phyloP scores from a whole-genome alignment of 2,113 vertebrate genomes.

The Paratilapia polleni region DNA sequence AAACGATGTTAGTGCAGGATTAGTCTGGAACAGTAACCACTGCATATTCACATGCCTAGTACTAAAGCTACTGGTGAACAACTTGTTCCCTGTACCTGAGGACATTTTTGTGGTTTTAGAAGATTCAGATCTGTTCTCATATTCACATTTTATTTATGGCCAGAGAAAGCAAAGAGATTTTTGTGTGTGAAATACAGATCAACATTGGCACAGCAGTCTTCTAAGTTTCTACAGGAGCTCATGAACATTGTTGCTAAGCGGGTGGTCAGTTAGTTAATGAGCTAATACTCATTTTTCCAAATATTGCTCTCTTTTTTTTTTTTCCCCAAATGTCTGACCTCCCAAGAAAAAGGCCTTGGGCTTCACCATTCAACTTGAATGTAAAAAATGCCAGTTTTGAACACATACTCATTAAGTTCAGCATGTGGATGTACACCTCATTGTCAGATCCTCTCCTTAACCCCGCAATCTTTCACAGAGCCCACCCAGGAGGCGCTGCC shows the following conservation, averaged over 20 bases:
- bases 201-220: background rate
- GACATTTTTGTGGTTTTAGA: background rate
- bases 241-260: conserved; percentile 13
- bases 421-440: conserved; percentile 39
- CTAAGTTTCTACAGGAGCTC: background rate
- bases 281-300: conserved; percentile 20
- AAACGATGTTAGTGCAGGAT: background rate
- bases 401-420: conserved; percentile 18
- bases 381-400: conserved; percentile 13
- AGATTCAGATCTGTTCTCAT: background rate
- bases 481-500: conserved; percentile 52
- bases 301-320: conserved; percentile 20
- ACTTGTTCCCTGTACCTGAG: conserved; percentile 2
- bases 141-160: background rate
- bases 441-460: conserved; percentile 28
- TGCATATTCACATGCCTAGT: background rate
- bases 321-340: conserved; percentile 18
- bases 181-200: conserved; percentile 1
- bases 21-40: background rate
- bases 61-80: background rate
- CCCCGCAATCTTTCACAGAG: conserved; percentile 34
- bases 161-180: background rate
- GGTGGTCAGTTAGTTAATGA: conserved; percentile 54
- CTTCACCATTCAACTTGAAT: conserved; percentile 22
- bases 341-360: conserved; percentile 2